Evolutionary conservation across 2,797 vertebrate species (phyloP).

Genomic region (Manis crassicaudata): DNA sequence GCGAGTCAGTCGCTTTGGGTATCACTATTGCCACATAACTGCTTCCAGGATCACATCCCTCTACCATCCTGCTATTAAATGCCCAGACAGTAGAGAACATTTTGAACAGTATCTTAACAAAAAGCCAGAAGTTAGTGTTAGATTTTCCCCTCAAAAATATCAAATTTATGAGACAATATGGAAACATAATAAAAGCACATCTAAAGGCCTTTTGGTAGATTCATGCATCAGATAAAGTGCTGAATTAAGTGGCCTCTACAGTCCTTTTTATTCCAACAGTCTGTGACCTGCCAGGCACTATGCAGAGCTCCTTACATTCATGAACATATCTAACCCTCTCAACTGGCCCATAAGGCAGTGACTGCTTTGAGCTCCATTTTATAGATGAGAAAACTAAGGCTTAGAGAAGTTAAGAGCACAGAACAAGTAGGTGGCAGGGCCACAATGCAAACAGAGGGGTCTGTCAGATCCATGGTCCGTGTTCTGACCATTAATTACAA

Average conservation of each 20-base stretch:
- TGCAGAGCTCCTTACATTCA: neutral
- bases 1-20: neutral
- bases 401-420: neutral
- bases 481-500: neutral
- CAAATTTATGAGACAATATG: neutral
- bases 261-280: neutral
- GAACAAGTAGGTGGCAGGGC: neutral
- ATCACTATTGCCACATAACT: neutral
- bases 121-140: slow-evolving; percentile 5
- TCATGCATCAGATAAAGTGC: neutral
- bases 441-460: neutral
- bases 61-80: neutral
- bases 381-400: neutral
- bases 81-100: neutral
- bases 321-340: neutral
- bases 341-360: neutral
- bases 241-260: neutral
- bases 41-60: neutral
- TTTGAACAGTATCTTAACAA: neutral
- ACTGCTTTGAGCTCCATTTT: neutral
- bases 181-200: neutral
- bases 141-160: neutral
- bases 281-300: neutral
- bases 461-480: neutral
- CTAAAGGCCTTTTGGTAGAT: neutral